Evolutionary conservation across 37 sponge, comb jelly and placozoan genomes (phyloP).

Genomic region (Ephydatia muelleri): DNA sequence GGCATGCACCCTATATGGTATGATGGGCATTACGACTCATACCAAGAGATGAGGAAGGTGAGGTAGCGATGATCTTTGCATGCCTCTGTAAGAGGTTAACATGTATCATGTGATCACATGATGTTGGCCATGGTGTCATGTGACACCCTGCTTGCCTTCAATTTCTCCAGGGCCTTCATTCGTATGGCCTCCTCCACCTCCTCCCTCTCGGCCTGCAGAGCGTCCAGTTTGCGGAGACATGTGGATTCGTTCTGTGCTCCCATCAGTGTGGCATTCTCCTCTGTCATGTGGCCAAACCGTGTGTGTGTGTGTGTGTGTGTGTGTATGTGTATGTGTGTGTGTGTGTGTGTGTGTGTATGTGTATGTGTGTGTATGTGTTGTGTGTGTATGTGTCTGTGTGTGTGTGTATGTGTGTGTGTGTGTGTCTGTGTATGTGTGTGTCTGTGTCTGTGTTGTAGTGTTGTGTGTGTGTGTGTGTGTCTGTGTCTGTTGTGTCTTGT

Average conservation of each 20-base stretch:
- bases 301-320: not conserved
- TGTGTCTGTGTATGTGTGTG: no score
- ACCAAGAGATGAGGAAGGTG: not conserved
- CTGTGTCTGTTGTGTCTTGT: no score
- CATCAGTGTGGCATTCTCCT: not conserved
- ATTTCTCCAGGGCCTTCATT: not conserved
- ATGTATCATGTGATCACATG: not conserved
- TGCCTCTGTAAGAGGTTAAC: not conserved
- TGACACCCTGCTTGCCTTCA: not conserved
- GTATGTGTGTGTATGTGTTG: no score
- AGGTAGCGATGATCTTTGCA: not conserved
- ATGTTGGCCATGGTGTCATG: no score
- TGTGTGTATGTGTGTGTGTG: no score
- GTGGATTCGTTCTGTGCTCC: not conserved
- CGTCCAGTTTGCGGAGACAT: not conserved
- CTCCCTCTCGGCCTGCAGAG: not conserved
- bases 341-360: no score
- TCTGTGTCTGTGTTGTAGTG: no score
- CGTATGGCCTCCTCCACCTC: not conserved
- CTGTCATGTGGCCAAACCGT: not conserved
- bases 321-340: not conserved
- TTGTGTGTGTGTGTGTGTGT: no score
- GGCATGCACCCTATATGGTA: not conserved
- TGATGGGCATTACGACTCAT: not conserved
- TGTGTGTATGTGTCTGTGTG: no score